phyloP scores from a whole-genome alignment of 2,888 invertebrate genomes.

The Epinotia nisella region DNA sequence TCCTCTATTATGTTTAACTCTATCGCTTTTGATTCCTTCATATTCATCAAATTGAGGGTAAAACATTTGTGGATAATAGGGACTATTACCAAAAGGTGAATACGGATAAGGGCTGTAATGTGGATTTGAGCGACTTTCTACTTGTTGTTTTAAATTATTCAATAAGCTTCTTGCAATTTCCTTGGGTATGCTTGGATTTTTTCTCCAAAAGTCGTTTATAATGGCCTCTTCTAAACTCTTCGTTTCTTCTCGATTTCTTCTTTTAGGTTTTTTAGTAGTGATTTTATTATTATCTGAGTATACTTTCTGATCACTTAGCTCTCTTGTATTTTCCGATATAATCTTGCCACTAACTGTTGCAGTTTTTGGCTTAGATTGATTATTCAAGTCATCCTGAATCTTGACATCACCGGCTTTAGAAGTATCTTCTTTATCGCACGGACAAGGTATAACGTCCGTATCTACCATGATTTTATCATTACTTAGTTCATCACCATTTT shows the following conservation, averaged over 20 bases:
- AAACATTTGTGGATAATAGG: constrained; percentile 47
- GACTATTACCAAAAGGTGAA: constrained; percentile 49
- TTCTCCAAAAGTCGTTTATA: constrained; percentile 49
- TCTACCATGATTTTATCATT: constrained; percentile 10
- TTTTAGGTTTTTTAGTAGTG: constrained; percentile 28
- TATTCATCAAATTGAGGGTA: constrained; percentile 20
- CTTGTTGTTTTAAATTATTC: constrained; percentile 48
- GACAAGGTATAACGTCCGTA: background rate
- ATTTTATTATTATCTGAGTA: background rate
- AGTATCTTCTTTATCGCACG: constrained; percentile 1
- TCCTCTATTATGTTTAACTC: constrained; percentile 4
- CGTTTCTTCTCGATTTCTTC: constrained; percentile 14
- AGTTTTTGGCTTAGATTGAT: constrained; percentile 21
- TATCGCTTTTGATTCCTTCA: constrained; percentile 37
- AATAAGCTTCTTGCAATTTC: constrained; percentile 49
- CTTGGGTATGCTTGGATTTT: constrained; percentile 53
- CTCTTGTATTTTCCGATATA: background rate
- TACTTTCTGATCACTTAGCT: background rate
- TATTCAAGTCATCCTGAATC: background rate
- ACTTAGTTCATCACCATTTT: background rate
- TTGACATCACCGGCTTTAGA: background rate
- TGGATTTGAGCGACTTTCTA: constrained; percentile 42
- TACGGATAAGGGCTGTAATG: constrained; percentile 46
- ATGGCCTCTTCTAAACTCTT: constrained; percentile 48
- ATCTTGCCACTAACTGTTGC: constrained; percentile 33